Base-by-base conservation (phyloP, 2,797 vertebrate species). In the Podarcis siculus region DNA sequence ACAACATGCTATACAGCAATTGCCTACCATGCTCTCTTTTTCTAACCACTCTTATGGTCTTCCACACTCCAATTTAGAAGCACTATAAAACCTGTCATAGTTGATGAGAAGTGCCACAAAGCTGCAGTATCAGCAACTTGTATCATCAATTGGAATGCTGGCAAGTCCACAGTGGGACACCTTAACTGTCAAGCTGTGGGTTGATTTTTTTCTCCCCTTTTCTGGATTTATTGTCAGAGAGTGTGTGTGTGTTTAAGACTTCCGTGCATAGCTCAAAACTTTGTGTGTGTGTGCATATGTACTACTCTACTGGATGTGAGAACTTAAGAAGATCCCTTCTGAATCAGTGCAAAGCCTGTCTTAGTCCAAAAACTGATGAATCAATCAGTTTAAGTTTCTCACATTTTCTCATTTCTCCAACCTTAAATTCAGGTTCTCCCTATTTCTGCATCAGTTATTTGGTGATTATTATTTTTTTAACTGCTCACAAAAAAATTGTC, bases 71-170 rank as follows among this genome's bases (percentile, higher is more conserved):
- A 93, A 94, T 93, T 95, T 92, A 92, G 94, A 86, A 64, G 86
- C 83, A 88, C 93, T 93, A 67, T 93, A 92, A 96, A 96, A 80
- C 77, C 91, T 97, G 96, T 94, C 92, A 94, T 39, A 84, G 93
- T 87, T 96, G 96, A 96, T 90, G 92, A 90, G 89, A 94, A 94
- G 93, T 83, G 91, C 87, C 94, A 92, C 23, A 81, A 93, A 91
- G 91, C 84, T 92, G 88, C 92, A 90, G 6, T 84, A 93, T 90
- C 93, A 94, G 93, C 89, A 91, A 69, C 78, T 83, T 61, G 77
- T 93, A 92, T 86, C 93, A 86, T 79, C 78, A 92, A 92, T 92
- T 49, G 73, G 88, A 89, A 90, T 75, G 87, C 88, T 66, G 78
- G 89, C 88, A 87, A 85, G 92, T 93, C 87, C 93, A 87, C 91